phyloP scores from a whole-genome alignment of 2,797 vertebrate genomes.

The Falco berigora region DNA sequence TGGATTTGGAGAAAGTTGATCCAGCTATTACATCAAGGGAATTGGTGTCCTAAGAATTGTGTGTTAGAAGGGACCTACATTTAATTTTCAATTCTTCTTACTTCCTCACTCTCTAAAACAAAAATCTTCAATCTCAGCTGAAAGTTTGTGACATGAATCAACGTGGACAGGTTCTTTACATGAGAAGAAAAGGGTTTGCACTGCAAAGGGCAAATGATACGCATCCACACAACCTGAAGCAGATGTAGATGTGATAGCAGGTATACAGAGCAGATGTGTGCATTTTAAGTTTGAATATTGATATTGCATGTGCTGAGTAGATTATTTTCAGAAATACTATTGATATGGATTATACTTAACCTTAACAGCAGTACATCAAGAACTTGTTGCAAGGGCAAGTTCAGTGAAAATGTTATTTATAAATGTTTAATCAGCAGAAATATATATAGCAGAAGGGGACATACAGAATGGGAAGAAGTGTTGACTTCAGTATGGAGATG shows the following conservation, averaged over 20 bases:
- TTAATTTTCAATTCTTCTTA: background rate
- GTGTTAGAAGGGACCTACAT: background rate
- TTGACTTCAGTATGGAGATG: background rate
- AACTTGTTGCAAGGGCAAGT: background rate
- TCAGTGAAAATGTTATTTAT: background rate
- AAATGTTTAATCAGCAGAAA: background rate
- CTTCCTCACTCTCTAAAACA: background rate
- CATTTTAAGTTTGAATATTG: background rate
- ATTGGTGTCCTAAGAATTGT: background rate
- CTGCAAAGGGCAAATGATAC: background rate
- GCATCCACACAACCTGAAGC: background rate
- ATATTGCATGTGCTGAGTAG: background rate
- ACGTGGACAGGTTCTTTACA: background rate
- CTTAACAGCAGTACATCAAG: background rate
- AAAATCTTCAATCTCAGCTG: background rate
- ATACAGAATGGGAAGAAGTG: background rate
- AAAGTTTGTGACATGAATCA: background rate
- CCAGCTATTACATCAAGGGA: background rate
- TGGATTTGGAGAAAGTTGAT: background rate
- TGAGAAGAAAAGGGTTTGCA: background rate
- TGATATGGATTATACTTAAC: background rate
- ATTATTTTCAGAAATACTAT: background rate
- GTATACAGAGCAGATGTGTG: background rate
- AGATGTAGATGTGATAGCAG: background rate
- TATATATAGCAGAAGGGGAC: background rate